Evolutionary conservation across 2,888 invertebrate species (phyloP).

Genomic region (Heliconius sara): DNA sequence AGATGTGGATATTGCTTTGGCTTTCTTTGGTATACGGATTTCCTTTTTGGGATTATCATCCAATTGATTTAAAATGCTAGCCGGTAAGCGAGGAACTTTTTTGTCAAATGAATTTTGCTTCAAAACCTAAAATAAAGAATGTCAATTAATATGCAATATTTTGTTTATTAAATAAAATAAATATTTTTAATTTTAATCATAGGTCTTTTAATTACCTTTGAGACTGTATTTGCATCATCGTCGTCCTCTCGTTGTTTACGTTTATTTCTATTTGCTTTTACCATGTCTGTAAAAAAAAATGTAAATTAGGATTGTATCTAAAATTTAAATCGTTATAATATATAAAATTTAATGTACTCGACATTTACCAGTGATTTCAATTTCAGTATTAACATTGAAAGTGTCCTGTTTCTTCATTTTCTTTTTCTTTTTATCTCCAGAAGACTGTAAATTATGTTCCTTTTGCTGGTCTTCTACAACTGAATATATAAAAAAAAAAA

Average conservation of each 20-base stretch:
- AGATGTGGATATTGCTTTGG: conserved; percentile 64
- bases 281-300: conserved; percentile 47
- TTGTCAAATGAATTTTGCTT: conserved; percentile 58
- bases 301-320: not conserved
- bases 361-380: conserved; percentile 11
- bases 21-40: conserved; percentile 51
- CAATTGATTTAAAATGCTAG: conserved; percentile 64
- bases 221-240: conserved; percentile 51
- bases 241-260: conserved; percentile 69
- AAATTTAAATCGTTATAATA: not conserved
- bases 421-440: conserved; percentile 24
- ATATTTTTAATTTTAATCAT: not conserved
- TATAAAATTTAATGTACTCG: not conserved
- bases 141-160: not conserved
- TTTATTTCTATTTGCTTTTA: conserved; percentile 60
- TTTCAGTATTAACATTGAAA: conserved; percentile 18
- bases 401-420: conserved; percentile 26
- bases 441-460: not conserved
- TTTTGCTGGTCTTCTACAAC: conserved; percentile 1
- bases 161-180: not conserved
- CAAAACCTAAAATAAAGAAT: conserved; percentile 13
- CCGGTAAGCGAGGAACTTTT: conserved; percentile 65
- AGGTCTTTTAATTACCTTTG: conserved; percentile 58
- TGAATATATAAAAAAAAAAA: not conserved
- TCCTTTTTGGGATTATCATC: conserved; percentile 60